Conservation (phyloP, 35 echinoderm and acorn worm genomes). For the Eucidaris tribuloides region DNA sequence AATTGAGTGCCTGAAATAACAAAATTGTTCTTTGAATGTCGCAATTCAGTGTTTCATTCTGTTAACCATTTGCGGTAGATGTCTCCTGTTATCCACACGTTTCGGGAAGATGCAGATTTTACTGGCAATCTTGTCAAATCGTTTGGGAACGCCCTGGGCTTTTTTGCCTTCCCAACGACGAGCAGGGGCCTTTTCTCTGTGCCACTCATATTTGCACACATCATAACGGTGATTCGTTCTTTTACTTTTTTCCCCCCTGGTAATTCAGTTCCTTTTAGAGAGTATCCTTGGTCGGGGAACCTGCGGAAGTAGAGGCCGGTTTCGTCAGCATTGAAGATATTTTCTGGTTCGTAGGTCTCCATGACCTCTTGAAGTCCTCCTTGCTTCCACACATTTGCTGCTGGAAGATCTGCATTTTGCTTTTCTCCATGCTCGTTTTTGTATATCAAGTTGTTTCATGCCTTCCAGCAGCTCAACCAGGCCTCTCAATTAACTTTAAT, state of each 20-base stretch:
- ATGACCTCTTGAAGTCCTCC: background rate
- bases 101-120: background rate
- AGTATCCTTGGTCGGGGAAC: background rate
- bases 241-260: slow-evolving; percentile 15
- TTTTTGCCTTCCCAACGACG: slow-evolving; percentile 2
- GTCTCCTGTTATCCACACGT: slow-evolving; percentile 2
- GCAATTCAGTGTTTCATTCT: too few species aligned
- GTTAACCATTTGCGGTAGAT: background rate
- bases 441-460: background rate
- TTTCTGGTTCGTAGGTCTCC: background rate
- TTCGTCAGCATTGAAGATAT: slow-evolving; percentile 19
- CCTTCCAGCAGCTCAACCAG: slow-evolving; percentile 9
- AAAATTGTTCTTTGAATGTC: too few species aligned
- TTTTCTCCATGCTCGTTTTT: background rate
- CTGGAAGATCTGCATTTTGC: background rate
- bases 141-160: background rate
- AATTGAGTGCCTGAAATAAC: too few species aligned
- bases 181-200: background rate
- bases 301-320: slow-evolving; percentile 10
- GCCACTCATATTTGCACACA: slow-evolving; percentile 20
- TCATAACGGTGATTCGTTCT: slow-evolving; percentile 27
- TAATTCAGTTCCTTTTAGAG: background rate
- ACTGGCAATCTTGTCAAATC: background rate
- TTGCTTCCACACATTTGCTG: background rate
- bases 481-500: background rate